Evolutionary conservation across 2,888 invertebrate genomes (phyloP).

Genomic region (Rhagophthalmus giganteus): DNA sequence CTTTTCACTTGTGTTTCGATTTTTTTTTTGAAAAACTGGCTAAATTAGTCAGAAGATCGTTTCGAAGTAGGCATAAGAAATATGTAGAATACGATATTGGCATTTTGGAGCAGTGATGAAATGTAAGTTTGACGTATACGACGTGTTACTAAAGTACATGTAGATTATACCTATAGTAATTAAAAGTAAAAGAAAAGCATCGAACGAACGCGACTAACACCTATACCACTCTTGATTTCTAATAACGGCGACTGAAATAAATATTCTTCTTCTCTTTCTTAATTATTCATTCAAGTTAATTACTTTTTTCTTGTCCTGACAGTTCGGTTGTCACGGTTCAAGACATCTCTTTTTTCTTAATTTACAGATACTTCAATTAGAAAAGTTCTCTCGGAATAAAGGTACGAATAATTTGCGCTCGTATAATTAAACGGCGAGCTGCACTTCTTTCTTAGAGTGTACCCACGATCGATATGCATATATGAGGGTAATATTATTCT

Average conservation of each 20-base stretch:
- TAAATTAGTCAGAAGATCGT: no score
- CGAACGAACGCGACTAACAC: conserved; percentile 13
- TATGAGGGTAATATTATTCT: conserved; percentile 32
- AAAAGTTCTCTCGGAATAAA: conserved; percentile 21
- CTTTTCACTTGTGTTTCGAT: no score
- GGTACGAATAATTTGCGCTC: conserved; percentile 25
- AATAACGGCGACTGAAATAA: conserved; percentile 27
- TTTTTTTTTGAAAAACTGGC: no score
- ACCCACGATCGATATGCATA: conserved; percentile 32
- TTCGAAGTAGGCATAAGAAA: no score
- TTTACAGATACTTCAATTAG: conserved; percentile 43
- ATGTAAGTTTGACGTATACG: no score
- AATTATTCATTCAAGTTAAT: conserved; percentile 42
- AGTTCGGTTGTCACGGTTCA: conserved; percentile 37
- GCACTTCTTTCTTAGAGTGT: conserved; percentile 30
- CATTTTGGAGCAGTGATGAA: no score
- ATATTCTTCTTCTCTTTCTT: conserved; percentile 35
- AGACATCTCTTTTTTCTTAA: conserved; percentile 35
- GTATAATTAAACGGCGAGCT: conserved; percentile 21
- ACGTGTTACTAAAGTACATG: no score
- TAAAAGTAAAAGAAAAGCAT: conserved; percentile 1
- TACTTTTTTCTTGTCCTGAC: conserved; percentile 42
- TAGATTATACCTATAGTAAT: no score
- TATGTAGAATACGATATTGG: no score
- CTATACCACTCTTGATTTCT: conserved; percentile 29